Base-by-base conservation (phyloP, 2,888 invertebrate genomes). In the Eretmocerus hayati region DNA sequence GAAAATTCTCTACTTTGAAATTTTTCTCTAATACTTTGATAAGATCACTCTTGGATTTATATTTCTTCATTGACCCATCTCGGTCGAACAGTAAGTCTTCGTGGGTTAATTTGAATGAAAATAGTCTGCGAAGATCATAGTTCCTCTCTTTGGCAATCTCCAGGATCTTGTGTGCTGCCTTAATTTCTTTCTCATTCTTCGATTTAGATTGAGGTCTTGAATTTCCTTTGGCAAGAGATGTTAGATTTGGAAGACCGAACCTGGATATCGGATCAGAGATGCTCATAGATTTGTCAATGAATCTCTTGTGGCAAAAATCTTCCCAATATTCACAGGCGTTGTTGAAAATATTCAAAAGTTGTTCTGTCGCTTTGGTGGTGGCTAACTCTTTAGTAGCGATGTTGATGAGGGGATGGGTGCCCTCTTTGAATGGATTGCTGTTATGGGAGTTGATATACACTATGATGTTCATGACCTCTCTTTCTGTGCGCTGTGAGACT, bases 401-500 rank as follows among this genome's bases (percentile, higher is more conserved):
- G 39, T 46, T 46, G 15, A 16, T 20, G 9, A 33, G 11, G 11
- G 42, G 33, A 9, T 33, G 15, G n/a, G 9, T 26, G 5, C 33
- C 22, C 13, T 19, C 32, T 21, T 33, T 42, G 31, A 42, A 33
- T 15, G 15, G 33, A 9, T 42, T 42, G 15, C 20, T 26, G 6
- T 11, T 8, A 26, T 26, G 11, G 50, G 22, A 22, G 21, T 48
- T 33, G 23, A 2, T 4, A 44, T 19, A 50, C 39, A 18, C 38
- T 45, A 19, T 36, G 15, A 1, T n/a, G n/a, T n/a, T n/a, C n/a
- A n/a, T n/a, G n/a, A 50, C 39, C 32, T 36, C 22, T 23, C 22
- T 2, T 36, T 53, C 53, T n/a, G 46, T 37, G 4, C 30, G 20
- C n/a, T 37, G 5, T 20, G 33, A 42, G 15, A n/a, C 31, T 4